Evolutionary conservation across 1,140 invertebrate genomes (phyloP).

Genomic region (Lepeophtheirus salmonis): DNA sequence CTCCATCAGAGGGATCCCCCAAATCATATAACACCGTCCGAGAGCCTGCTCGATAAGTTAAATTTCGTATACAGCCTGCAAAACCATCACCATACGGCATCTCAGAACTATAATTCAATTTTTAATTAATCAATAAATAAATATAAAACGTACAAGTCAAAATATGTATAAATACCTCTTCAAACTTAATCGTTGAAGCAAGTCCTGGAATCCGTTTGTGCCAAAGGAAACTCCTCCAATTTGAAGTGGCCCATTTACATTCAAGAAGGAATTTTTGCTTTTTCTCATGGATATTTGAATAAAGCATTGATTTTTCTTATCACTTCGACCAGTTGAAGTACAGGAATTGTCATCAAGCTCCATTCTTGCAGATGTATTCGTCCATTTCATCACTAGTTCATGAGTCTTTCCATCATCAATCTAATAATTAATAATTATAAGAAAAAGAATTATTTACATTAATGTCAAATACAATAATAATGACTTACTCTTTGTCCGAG

Average conservation of each 20-base stretch:
- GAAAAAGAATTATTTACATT: too few species aligned
- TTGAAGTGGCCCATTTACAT: constrained; percentile 70
- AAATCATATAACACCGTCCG: constrained; percentile 32
- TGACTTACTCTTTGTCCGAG: constrained; percentile 2
- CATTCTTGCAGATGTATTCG: background rate
- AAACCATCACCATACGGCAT: constrained; percentile 45
- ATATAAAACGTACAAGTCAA: too few species aligned
- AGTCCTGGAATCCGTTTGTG: constrained; percentile 34
- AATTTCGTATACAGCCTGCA: constrained; percentile 62
- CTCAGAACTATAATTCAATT: constrained; percentile 31
- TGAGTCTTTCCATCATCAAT: constrained; percentile 7
- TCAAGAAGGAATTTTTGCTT: constrained; percentile 27
- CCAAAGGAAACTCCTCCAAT: constrained; percentile 54
- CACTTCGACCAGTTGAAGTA: background rate
- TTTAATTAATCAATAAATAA: background rate
- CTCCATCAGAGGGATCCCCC: constrained; percentile 17
- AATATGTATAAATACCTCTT: constrained; percentile 1
- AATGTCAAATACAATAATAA: too few species aligned
- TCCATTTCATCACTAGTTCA: constrained; percentile 2
- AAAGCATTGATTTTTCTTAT: constrained; percentile 3
- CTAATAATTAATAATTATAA: background rate
- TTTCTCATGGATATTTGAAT: constrained; percentile 1
- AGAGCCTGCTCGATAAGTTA: constrained; percentile 46
- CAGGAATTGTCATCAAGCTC: constrained; percentile 14
- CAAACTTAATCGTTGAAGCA: constrained; percentile 29